A percentile compares a stretch with the other conserved stretches of the same genome.
Conservation (phyloP, 2,888 invertebrate species). For the Zhuqinia jingwanae region DNA sequence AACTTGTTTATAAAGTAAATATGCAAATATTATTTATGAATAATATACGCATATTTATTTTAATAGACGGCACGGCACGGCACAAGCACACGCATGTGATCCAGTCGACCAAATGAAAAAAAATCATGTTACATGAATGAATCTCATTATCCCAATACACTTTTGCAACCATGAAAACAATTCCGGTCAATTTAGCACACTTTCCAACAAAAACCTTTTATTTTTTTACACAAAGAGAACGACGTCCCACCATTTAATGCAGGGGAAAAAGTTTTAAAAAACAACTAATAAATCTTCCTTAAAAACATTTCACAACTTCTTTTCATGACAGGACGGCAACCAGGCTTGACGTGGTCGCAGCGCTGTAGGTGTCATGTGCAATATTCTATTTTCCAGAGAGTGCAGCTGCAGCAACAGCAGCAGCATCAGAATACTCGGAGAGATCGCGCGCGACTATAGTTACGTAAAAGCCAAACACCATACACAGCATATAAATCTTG, state of each 20-base stretch:
- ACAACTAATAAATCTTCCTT: slow-evolving; percentile 43
- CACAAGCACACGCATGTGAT: slow-evolving; percentile 13
- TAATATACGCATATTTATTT: too few species aligned
- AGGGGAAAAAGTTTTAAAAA: neutral
- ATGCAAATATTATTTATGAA: slow-evolving; percentile 4
- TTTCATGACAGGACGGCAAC: slow-evolving; percentile 8
- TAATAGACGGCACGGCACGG: neutral
- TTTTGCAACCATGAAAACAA: slow-evolving; percentile 35
- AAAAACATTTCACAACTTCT: slow-evolving; percentile 6
- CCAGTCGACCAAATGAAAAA: neutral
- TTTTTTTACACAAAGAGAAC: neutral
- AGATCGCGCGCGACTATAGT: too few species aligned
- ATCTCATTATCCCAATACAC: slow-evolving; percentile 28
- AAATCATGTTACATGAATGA: slow-evolving; percentile 12
- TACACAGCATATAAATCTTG: neutral
- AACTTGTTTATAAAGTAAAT: slow-evolving; percentile 24
- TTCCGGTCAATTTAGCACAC: slow-evolving; percentile 56
- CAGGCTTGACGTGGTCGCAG: neutral
- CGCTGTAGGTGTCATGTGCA: slow-evolving; percentile 4
- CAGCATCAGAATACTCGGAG: neutral
- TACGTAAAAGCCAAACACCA: too few species aligned
- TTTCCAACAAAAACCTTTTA: neutral
- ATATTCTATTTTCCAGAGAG: neutral
- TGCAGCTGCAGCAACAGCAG: neutral
- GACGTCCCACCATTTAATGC: slow-evolving; percentile 2